Percentiles rank a stretch among this genome's conserved stretches.
Evolutionary conservation across 2,888 invertebrate genomes (phyloP).

Genomic region (Morpho deidamia): DNA sequence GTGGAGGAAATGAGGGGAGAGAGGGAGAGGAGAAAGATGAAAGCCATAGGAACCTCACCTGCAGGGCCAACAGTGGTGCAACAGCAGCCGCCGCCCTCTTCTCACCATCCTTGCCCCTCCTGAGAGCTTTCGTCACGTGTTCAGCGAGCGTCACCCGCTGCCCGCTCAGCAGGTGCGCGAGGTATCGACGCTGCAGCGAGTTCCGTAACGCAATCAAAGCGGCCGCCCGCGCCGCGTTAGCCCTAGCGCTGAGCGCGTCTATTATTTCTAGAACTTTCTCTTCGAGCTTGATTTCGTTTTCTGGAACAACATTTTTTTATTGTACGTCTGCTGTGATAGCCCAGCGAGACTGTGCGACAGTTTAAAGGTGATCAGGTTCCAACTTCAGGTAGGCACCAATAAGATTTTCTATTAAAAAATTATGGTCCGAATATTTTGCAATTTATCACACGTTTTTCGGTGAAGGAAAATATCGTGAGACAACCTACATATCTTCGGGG

Average conservation of each 20-base stretch:
- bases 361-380: no score
- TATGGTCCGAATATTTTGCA: no score
- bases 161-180: conserved; percentile 86
- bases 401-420: no score
- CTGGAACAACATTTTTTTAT: conserved; percentile 40
- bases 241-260: conserved; percentile 93
- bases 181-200: conserved; percentile 87
- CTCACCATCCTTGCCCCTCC: conserved; percentile 90
- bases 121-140: conserved; percentile 87
- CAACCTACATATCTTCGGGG: no score
- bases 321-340: no score
- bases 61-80: conserved; percentile 88
- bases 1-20: neutral
- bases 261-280: conserved; percentile 92
- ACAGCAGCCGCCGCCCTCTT: conserved; percentile 89
- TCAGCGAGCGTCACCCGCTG: conserved; percentile 90
- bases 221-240: conserved; percentile 87
- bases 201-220: conserved; percentile 85
- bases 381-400: no score
- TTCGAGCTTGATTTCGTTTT: conserved; percentile 83
- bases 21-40: no score
- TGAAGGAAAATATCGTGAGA: no score
- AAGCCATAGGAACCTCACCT: conserved; percentile 75
- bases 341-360: no score
- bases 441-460: no score